Percentiles rank a stretch among this genome's conserved stretches.
Conservation (phyloP, 2,113 vertebrate species). For the Mesembrinibis cayennensis region DNA sequence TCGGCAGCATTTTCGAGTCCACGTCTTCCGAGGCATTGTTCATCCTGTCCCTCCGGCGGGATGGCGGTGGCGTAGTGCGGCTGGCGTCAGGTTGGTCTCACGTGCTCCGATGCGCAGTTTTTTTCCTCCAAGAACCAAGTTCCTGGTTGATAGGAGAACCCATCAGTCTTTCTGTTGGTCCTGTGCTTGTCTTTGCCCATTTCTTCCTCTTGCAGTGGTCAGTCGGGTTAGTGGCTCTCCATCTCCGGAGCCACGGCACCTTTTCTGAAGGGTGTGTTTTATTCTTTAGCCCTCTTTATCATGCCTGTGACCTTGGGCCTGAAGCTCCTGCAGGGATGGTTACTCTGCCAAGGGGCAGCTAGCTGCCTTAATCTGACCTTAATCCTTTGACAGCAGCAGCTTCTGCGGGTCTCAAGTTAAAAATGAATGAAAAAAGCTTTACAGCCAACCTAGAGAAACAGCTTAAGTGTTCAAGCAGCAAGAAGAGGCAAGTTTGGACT, state of each 20-base stretch:
- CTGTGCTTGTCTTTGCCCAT: fast-evolving
- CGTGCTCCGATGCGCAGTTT: fast-evolving
- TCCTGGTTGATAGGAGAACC: neutral
- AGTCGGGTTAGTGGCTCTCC: fast-evolving
- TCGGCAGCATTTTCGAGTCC: fast-evolving
- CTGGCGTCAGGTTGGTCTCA: neutral
- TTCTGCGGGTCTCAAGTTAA: neutral
- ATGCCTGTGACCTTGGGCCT: neutral
- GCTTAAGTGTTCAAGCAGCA: neutral
- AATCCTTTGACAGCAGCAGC: neutral
- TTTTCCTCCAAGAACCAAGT: neutral
- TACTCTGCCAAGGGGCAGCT: neutral
- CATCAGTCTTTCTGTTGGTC: neutral
- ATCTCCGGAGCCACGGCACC: fast-evolving
- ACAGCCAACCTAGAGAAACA: neutral
- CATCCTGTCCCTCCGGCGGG: fast-evolving
- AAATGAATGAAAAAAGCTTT: neutral
- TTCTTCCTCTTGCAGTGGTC: neutral
- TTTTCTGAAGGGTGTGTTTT: neutral
- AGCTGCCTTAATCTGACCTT: neutral
- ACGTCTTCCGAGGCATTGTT: fast-evolving
- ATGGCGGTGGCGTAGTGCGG: fast-evolving
- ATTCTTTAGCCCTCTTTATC: neutral
- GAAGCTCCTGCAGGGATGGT: neutral
- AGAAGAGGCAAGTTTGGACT: neutral